A percentile compares a stretch with the other conserved stretches of the same genome.
Conservation (phyloP, 2,797 vertebrate species). For the Apogon talboti region DNA sequence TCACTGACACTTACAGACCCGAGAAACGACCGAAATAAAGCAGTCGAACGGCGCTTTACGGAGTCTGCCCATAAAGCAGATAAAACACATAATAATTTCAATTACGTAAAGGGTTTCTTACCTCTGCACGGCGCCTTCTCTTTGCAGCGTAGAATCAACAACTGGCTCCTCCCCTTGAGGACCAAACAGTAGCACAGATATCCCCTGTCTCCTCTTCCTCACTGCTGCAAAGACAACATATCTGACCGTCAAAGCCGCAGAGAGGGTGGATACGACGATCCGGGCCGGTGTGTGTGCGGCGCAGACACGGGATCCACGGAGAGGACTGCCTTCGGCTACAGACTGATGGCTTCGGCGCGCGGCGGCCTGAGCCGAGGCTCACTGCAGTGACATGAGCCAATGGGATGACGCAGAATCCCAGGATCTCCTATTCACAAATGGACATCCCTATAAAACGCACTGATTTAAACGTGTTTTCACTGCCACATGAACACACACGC, state of each 20-base stretch:
- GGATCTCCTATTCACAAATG: constrained; percentile 67
- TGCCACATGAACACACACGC: constrained; percentile 7
- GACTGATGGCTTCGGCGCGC: constrained; percentile 29
- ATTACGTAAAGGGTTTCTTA: constrained; percentile 76
- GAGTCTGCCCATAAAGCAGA: constrained; percentile 22
- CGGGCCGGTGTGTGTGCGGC: constrained; percentile 22
- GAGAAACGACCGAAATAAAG: neutral
- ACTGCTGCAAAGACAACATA: constrained; percentile 59
- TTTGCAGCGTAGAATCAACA: constrained; percentile 74
- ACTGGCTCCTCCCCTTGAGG: constrained; percentile 84
- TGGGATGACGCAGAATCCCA: constrained; percentile 72
- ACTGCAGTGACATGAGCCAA: constrained; percentile 75
- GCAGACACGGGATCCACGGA: constrained; percentile 40
- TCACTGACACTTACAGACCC: constrained; percentile 2
- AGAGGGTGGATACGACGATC: constrained; percentile 16
- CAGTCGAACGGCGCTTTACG: constrained; percentile 14
- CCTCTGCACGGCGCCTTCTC: constrained; percentile 77
- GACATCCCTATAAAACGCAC: constrained; percentile 1
- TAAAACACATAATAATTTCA: constrained; percentile 48
- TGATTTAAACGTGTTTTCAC: neutral
- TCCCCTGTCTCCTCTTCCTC: constrained; percentile 47
- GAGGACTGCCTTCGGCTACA: constrained; percentile 43
- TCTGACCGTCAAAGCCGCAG: constrained; percentile 30
- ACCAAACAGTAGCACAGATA: constrained; percentile 63
- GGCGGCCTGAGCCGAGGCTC: constrained; percentile 56